Evolutionary conservation across 53 echinoderm and acorn worm genomes (phyloP).

Genomic region (Echinometra lucunter): DNA sequence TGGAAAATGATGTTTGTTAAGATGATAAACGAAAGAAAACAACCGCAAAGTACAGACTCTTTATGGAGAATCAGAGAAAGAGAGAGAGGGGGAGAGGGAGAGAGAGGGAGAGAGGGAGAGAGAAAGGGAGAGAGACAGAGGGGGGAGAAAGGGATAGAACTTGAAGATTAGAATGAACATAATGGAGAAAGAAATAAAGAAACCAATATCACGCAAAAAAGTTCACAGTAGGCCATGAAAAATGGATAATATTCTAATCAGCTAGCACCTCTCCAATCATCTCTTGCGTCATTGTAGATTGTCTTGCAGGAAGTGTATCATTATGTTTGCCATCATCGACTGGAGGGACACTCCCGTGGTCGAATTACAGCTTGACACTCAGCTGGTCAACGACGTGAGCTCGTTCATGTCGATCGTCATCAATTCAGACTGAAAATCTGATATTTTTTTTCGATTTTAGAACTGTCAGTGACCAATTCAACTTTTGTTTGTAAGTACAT

Average conservation of each 20-base stretch:
- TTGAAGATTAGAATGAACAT: not conserved
- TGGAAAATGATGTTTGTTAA: no score
- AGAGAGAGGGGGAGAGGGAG: not conserved
- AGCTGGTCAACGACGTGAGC: conserved; percentile 7
- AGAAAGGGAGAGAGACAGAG: not conserved
- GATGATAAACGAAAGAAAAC: no score
- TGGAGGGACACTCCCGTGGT: not conserved
- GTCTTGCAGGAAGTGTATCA: not conserved
- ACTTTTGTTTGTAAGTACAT: no score
- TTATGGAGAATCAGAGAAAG: no score
- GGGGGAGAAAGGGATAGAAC: not conserved
- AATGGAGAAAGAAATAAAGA: not conserved
- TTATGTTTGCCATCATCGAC: not conserved
- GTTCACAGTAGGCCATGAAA: not conserved
- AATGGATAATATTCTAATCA: not conserved
- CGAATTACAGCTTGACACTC: conserved; percentile 5
- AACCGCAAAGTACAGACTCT: no score
- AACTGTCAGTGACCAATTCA: not conserved
- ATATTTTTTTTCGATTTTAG: not conserved
- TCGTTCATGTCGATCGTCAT: not conserved
- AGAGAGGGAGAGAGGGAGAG: no score
- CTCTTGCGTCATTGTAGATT: not conserved
- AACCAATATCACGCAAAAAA: not conserved
- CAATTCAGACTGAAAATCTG: not conserved
- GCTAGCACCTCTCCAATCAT: not conserved